Evolutionary conservation across 2,797 vertebrate species (phyloP), one percentile per base, ranked within the genome.

Genomic region (Microcaecilia unicolor): DNA sequence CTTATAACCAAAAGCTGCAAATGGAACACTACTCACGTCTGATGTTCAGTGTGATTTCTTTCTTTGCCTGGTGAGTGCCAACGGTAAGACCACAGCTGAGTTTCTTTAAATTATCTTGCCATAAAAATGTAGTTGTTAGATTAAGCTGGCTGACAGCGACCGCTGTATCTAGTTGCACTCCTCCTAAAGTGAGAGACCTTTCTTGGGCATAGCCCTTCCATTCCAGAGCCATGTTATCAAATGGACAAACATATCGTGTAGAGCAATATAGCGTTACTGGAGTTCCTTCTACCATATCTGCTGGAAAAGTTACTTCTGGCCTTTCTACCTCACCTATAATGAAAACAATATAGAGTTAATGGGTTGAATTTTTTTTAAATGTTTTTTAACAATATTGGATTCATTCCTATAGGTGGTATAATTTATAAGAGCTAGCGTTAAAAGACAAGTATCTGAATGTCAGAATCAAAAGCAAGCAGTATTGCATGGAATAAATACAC

Each of bases 171-270:
- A 74, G 6, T 14, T 35, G 60, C 9, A 62, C 4, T 1, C 0
- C 1, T 1, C 1, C 1, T 10, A 51, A 46, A 15, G 43, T 34
- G 1, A 5, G 1, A 0, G 74, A 70, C 28, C 29, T 37, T 1
- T 3, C 23, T 0, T 52, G 27, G 18, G 67, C 22, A 2, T 74
- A 61, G 20, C 68, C 75, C 6, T 16, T 12, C 82, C 80, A 85
- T 12, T 4, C 28, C 35, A 83, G 51, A 18, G 2, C 3, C 2
- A 30, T 0, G 0, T 16, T 10, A 0, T 24, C 28, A 1, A 9
- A 5, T 0, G 42, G 65, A 40, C 82, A 85, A 1, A n/a, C 3
- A 2, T 82, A 82, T 2, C 74, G 79, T 0, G 64, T 71, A 30
- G 71, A 77, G 24, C 82, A 83, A 35, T 37, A 39, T 42, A 83